phyloP scores from a whole-genome alignment of 2,797 vertebrate species.

The Fratercula arctica region DNA sequence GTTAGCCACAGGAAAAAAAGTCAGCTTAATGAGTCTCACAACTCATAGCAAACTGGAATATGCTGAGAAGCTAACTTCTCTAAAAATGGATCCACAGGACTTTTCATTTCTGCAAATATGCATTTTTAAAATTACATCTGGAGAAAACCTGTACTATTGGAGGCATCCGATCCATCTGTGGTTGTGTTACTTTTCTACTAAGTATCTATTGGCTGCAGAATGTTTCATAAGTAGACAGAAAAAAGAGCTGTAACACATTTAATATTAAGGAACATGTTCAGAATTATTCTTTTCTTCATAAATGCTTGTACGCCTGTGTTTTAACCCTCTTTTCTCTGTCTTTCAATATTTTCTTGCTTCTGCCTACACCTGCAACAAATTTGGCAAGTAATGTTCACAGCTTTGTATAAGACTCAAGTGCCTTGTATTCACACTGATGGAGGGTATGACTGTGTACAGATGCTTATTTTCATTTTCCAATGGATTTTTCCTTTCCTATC shows the following conservation, averaged over 20 bases:
- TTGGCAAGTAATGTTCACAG: constrained; percentile 40
- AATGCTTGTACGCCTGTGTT: neutral
- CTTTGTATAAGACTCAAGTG: constrained; percentile 22
- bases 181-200: neutral
- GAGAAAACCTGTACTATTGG: neutral
- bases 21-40: constrained; percentile 13
- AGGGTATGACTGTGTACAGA: constrained; percentile 20
- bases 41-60: constrained; percentile 41
- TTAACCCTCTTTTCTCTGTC: neutral
- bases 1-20: neutral
- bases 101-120: constrained; percentile 22
- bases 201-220: neutral
- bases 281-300: neutral
- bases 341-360: constrained; percentile 19
- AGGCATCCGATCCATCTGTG: neutral
- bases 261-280: neutral
- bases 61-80: constrained; percentile 42
- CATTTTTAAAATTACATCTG: neutral
- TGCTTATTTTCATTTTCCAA: constrained; percentile 30
- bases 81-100: constrained; percentile 15
- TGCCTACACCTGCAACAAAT: constrained; percentile 52
- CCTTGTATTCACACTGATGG: neutral
- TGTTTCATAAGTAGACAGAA: neutral
- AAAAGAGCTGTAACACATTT: neutral
- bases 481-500: constrained; percentile 18